Conservation (phyloP, 2,888 invertebrate genomes). For the Ypsolopha scabrella region DNA sequence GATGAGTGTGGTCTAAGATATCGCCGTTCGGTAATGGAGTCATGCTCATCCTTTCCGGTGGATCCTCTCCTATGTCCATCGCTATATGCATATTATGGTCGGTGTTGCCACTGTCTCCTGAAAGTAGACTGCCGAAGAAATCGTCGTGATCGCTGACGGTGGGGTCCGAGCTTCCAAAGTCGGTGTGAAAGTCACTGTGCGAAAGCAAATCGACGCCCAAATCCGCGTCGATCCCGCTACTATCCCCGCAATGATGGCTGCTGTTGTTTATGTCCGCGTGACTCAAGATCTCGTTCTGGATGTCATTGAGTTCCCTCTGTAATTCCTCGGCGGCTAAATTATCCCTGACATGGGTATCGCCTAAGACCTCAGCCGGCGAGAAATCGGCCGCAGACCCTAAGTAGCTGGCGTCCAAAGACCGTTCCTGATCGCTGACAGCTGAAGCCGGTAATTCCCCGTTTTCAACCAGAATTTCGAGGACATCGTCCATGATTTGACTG, state of each 20-base stretch:
- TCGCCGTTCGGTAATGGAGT: conserved; percentile 53
- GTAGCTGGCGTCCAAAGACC: conserved; percentile 30
- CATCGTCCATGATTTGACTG: conserved; percentile 91
- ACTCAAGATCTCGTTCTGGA: conserved; percentile 56
- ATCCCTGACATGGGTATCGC: conserved; percentile 28
- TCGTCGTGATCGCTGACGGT: conserved; percentile 44
- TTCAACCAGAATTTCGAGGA: conserved; percentile 92
- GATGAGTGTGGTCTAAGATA: conserved; percentile 39
- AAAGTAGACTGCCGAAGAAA: conserved; percentile 47
- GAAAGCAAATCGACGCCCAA: conserved; percentile 15
- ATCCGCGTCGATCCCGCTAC: conserved; percentile 13
- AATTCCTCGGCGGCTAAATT: conserved; percentile 51
- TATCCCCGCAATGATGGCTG: conserved; percentile 17
- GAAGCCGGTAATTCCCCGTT: conserved; percentile 93
- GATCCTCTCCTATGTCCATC: conserved; percentile 50
- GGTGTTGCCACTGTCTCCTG: conserved; percentile 31
- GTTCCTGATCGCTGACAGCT: conserved; percentile 76
- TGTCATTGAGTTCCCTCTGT: conserved; percentile 53
- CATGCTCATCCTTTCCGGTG: conserved; percentile 43
- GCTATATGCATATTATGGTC: conserved; percentile 34
- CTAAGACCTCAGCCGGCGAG: conserved; percentile 20
- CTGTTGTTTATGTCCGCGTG: conserved; percentile 43
- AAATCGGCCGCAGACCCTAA: conserved; percentile 29
- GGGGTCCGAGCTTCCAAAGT: conserved; percentile 39
- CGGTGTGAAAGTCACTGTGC: conserved; percentile 39